A percentile compares a stretch with the other conserved stretches of the same genome.
Evolutionary conservation across 2,888 invertebrate species (phyloP).

Genomic region (Megamerina dolium): DNA sequence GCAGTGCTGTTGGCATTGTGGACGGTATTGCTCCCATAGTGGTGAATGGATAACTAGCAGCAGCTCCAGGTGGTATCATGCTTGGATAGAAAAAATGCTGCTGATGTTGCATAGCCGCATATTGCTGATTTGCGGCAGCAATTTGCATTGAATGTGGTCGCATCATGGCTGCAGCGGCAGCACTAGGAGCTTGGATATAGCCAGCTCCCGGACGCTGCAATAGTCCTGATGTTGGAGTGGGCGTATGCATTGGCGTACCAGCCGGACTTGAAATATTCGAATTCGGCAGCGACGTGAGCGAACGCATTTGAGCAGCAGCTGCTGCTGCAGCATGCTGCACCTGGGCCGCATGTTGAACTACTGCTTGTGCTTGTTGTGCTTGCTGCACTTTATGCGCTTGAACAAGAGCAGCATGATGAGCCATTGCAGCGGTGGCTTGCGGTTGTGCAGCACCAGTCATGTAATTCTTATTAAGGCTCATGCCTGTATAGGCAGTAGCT

Average conservation of each 20-base stretch:
- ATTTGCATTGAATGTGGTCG: slow-evolving; percentile 20
- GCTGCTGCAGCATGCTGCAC: slow-evolving; percentile 29
- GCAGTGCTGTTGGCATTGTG: slow-evolving; percentile 49
- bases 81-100: slow-evolving; percentile 49
- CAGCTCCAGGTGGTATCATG: slow-evolving; percentile 42
- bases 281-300: slow-evolving; percentile 22
- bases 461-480: slow-evolving; percentile 59
- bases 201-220: slow-evolving; percentile 22
- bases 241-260: slow-evolving; percentile 29
- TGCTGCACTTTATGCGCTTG: slow-evolving; percentile 27
- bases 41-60: slow-evolving; percentile 53
- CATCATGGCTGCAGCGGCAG: slow-evolving; percentile 16
- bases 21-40: slow-evolving; percentile 46
- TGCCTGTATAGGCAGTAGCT: slow-evolving; percentile 52
- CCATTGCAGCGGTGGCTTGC: slow-evolving; percentile 20
- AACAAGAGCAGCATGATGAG: slow-evolving; percentile 23
- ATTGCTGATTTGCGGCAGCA: slow-evolving; percentile 25
- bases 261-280: slow-evolving; percentile 32
- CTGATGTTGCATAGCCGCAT: slow-evolving; percentile 26
- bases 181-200: slow-evolving; percentile 26
- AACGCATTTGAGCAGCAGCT: slow-evolving; percentile 24
- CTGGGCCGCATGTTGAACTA: slow-evolving; percentile 21
- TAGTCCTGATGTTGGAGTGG: slow-evolving; percentile 15
- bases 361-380: slow-evolving; percentile 23
- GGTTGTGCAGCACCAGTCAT: slow-evolving; percentile 25